These are phyloP conservation scores for Ariolimax columbianus DNA, from an alignment of 2,888 invertebrate genomes.

Conservation along the genomic window DNA sequence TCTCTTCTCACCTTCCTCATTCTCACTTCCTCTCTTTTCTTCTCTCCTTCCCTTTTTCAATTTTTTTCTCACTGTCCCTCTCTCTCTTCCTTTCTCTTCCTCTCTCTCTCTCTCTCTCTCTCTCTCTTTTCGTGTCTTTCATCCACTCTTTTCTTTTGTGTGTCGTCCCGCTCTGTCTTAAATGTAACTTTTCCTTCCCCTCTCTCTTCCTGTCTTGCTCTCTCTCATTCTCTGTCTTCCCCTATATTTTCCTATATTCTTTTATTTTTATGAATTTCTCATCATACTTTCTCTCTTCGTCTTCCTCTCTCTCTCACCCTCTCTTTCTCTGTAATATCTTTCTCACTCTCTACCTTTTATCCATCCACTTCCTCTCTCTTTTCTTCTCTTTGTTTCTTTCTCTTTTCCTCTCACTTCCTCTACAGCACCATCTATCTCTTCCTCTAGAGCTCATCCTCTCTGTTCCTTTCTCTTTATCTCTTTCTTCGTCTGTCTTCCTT, in stretches of 20 bases:
- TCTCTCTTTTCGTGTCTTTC: not conserved
- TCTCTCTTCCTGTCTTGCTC: constrained; percentile 4
- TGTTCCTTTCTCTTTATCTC: not conserved
- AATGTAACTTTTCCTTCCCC: not conserved
- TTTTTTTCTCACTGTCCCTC: not conserved
- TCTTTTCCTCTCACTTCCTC: not conserved
- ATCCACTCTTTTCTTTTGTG: no score
- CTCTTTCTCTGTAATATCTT: not conserved
- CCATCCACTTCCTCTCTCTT: not conserved
- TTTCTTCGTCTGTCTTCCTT: not conserved
- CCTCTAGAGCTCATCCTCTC: not conserved
- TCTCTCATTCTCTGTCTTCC: not conserved
- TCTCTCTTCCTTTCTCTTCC: not conserved
- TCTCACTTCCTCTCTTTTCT: no score
- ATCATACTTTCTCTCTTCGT: not conserved
- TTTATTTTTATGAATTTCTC: no score
- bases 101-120: not conserved
- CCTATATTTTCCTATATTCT: not conserved
- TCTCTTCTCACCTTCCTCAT: no score
- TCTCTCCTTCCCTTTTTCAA: not conserved
- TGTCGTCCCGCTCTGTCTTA: no score
- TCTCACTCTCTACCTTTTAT: not conserved
- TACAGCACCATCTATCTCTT: not conserved
- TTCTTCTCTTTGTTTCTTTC: not conserved
- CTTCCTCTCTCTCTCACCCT: not conserved